Base-by-base conservation (phyloP, 2,888 invertebrate genomes). In the Gasteruption jaculator region DNA sequence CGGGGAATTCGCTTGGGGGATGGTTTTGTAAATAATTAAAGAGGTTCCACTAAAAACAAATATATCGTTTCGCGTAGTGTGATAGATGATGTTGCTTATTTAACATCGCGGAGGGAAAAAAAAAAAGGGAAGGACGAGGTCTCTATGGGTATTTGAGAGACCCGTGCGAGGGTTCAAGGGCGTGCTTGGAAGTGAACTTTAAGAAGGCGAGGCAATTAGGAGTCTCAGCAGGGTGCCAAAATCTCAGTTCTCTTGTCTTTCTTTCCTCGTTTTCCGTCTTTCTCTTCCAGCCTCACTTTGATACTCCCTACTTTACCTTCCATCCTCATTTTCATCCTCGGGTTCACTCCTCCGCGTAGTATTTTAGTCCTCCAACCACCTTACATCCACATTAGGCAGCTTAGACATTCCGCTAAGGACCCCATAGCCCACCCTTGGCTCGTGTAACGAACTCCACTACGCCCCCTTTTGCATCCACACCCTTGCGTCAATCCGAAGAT, bases 81-180 rank as follows among this genome's bases (percentile, higher is more conserved):
- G 68, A 68, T 68, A 65, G 65, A 68, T 68, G 68, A 67, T 65
- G 63, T 54, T 64, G 66, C 66, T 65, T 57, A 59, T 66, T 65
- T 56, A 57, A 60, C 58, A 55, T 59, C 51, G 54, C 43, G 55
- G 42, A 45, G 49, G 52, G 50, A 37, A 43, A 49, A 44, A 44
- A 46, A 41, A 33, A 43, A 41, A 41, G 45, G 45, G 44, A 41
- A 50, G 38, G 48, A 53, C 49, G 39, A 42, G 39, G 35, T 29
- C 52, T 52, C 47, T 48, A 50, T 52, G 47, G 52, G 53, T 52
- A 53, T 58, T 59, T 55, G 59, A 53, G 53, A 45, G 55, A 45
- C 45, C 48, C 37, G 45, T 42, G 53, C 59, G 60, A 59, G 57
- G 58, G 66, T 66, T 68, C 68, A 68, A 68, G 67, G 68, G 63